Evolutionary conservation across 2,113 vertebrate genomes (phyloP).

Genomic region (Leuciscus idus): DNA sequence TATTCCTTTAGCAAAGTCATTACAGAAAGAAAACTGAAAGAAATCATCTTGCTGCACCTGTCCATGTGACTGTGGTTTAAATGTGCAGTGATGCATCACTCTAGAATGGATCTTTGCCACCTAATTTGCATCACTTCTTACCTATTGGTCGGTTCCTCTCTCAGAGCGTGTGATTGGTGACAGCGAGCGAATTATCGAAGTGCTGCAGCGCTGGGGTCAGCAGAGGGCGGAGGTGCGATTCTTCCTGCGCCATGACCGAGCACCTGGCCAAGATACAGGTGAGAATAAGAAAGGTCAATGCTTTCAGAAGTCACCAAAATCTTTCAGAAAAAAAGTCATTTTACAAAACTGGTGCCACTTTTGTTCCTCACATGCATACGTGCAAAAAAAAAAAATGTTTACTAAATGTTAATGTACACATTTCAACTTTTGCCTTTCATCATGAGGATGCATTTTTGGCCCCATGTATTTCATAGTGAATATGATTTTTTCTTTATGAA

Average conservation of each 20-base stretch:
- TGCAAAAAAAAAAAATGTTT: not conserved
- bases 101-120: conserved; percentile 16
- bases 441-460: not conserved
- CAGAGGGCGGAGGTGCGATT: conserved; percentile 87
- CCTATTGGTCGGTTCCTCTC: conserved; percentile 6
- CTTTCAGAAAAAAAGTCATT: not conserved
- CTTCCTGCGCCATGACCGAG: conserved; percentile 82
- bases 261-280: conserved; percentile 80
- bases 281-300: conserved; percentile 23
- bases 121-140: conserved; percentile 8
- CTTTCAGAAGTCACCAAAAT: not conserved
- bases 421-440: not conserved
- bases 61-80: conserved; percentile 2
- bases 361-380: not conserved
- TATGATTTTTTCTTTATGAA: not conserved
- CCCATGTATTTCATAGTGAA: not conserved
- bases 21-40: too few relatives aligned
- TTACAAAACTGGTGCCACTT: not conserved
- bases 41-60: not conserved
- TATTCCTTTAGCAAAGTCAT: too few relatives aligned
- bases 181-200: conserved; percentile 84
- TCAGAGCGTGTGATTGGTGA: conserved; percentile 85
- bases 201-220: conserved; percentile 84
- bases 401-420: not conserved
- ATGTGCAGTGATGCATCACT: conserved; percentile 17